Conservation (phyloP, 2,888 invertebrate species). For the Deilephila porcellus region DNA sequence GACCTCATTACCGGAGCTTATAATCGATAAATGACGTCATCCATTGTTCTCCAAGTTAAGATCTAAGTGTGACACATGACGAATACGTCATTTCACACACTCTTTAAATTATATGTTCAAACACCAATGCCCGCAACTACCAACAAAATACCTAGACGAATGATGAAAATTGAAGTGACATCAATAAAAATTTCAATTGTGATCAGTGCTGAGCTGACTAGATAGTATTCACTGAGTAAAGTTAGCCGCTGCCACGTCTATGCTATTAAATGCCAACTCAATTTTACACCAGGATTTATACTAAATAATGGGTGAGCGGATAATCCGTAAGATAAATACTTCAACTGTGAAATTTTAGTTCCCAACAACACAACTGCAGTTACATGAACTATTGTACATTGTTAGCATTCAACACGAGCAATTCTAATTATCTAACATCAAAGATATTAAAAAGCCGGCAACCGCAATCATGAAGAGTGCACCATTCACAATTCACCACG, state of each 20-base stretch:
- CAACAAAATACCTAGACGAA: neutral
- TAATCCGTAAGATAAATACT: too few relatives aligned
- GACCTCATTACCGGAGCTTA: too few relatives aligned
- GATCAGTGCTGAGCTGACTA: too few relatives aligned
- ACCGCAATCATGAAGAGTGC: conserved; percentile 21
- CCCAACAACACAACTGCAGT: neutral
- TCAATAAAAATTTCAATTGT: neutral
- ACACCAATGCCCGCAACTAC: neutral
- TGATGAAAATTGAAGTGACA: neutral
- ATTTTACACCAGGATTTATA: too few relatives aligned
- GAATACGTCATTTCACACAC: neutral
- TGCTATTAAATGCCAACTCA: too few relatives aligned
- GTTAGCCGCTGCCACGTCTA: too few relatives aligned
- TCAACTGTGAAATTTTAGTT: neutral
- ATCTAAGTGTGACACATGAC: neutral
- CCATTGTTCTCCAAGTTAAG: conserved; percentile 3
- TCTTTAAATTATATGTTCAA: neutral
- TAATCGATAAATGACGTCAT: neutral
- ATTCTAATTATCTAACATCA: conserved; percentile 2
- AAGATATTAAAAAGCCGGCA: conserved; percentile 1
- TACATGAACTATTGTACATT: neutral
- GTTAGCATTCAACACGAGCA: neutral
- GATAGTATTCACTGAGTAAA: too few relatives aligned
- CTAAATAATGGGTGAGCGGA: too few relatives aligned
- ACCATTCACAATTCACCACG: neutral